Percentiles rank a stretch among this genome's conserved stretches.
Evolutionary conservation across 2,888 invertebrate species (phyloP).

Genomic region (Tenthredo distinguenda): DNA sequence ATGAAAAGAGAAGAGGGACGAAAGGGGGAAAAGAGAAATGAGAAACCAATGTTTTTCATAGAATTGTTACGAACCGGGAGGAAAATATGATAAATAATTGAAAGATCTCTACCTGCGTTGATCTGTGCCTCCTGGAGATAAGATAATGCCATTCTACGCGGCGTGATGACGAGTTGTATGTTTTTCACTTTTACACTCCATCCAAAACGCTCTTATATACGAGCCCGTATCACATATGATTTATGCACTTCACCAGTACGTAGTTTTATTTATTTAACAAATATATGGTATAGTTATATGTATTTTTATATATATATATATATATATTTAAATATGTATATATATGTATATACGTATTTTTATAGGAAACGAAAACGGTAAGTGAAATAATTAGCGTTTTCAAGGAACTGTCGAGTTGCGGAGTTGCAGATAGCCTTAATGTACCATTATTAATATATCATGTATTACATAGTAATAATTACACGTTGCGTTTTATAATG

Average conservation of each 20-base stretch:
- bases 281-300: neutral
- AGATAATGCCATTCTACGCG: constrained; percentile 75
- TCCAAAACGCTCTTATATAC: constrained; percentile 59
- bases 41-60: neutral
- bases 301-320: neutral
- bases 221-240: constrained; percentile 31
- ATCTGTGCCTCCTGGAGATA: constrained; percentile 73
- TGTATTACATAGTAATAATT: neutral
- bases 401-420: constrained; percentile 49
- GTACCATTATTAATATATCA: neutral
- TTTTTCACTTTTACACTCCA: constrained; percentile 73
- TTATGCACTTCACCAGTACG: constrained; percentile 47
- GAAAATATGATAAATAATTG: neutral
- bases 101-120: constrained; percentile 70
- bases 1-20: neutral
- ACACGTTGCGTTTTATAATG: neutral
- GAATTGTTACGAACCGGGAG: neutral
- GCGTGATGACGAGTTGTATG: constrained; percentile 59
- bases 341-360: constrained; percentile 17
- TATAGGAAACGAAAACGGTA: constrained; percentile 47
- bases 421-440: constrained; percentile 25
- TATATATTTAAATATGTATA: neutral
- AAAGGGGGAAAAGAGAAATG: neutral
- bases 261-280: constrained; percentile 31
- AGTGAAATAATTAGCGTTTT: constrained; percentile 42